phyloP scores from a whole-genome alignment of 2,797 vertebrate genomes.

The Melopsittacus undulatus region DNA sequence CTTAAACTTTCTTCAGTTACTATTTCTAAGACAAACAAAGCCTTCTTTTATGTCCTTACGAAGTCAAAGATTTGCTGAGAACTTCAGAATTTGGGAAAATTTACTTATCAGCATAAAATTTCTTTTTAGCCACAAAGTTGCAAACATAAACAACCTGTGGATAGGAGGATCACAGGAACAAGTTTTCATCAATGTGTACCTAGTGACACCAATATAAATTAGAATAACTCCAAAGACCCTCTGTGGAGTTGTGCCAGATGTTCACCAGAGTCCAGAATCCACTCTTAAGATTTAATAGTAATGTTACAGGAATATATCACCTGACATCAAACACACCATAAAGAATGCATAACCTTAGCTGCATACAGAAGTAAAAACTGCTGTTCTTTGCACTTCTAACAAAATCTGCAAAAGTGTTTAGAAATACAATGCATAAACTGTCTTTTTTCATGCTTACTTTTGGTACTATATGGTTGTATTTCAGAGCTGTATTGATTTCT shows the following conservation, averaged over 20 bases:
- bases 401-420: conserved; percentile 41
- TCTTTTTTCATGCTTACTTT: conserved; percentile 59
- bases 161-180: background rate
- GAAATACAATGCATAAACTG: background rate
- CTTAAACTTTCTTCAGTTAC: background rate
- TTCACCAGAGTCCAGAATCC: background rate
- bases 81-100: background rate
- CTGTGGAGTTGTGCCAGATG: background rate
- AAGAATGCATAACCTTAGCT: conserved; percentile 48
- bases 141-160: conserved; percentile 22
- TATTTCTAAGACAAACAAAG: background rate
- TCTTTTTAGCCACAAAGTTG: conserved; percentile 41
- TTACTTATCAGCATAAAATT: conserved; percentile 35
- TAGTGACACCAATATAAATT: background rate
- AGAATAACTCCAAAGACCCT: background rate
- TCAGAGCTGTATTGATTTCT: conserved; percentile 73
- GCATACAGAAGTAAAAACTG: background rate
- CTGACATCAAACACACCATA: conserved; percentile 2
- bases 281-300: conserved; percentile 48
- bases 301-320: conserved; percentile 30
- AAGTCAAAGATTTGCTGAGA: conserved; percentile 26
- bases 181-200: background rate
- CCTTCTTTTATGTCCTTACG: background rate
- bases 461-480: conserved; percentile 41
- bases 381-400: conserved; percentile 1